Base-by-base conservation (phyloP, 2,888 invertebrate species). In the Drosophila siamana region DNA sequence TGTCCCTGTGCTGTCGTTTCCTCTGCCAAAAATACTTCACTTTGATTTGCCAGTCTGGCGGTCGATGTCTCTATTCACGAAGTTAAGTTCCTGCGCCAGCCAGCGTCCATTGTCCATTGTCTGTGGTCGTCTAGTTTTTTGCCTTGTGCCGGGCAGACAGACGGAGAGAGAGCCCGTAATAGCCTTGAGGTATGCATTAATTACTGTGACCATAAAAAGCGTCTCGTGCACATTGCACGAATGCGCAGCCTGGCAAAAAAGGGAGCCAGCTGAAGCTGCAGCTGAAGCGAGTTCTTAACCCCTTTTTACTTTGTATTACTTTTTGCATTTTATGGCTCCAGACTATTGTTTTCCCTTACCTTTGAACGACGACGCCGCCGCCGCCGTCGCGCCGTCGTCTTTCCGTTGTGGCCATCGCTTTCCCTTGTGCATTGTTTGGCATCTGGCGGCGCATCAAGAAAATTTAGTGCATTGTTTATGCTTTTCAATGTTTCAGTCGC, bases 101-200 rank as follows among this genome's bases (percentile, higher is more conserved):
- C 40, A 30, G 4, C 13, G 13, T 33, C 19, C 19, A 19, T n/a
- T 7, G 36, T 33, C 55, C 36, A 56, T 46, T 78, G 59, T 78
- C 47, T 59, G 22, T 72, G 56, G 8, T 36, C 46, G 44, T 57
- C 48, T 55, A 8, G 1, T 2, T 36, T 50, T 46, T 46, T 57
- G 11, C 13, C 43, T 50, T 24, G 43, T 47, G 38, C 74, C 62
- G 56, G 46, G 41, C 71, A 69, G 66, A 43, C 71, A 69, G 69
- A 43, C 71, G 66, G 66, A 43, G 66, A 69, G 69, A 43, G 67
- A 67, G 62, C 47, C 60, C 56, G 72, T 69, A 66, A 89, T 76
- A 79, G 86, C 86, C 86, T 88, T 75, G 79, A 88, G 84, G 88
- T 79, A 82, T 85, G 86, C 83, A 87, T 84, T 84, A 84, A 84